A percentile compares a stretch with the other conserved stretches of the same genome.
Evolutionary conservation across 2,113 vertebrate genomes (phyloP).

Genomic region (Lonchura striata): DNA sequence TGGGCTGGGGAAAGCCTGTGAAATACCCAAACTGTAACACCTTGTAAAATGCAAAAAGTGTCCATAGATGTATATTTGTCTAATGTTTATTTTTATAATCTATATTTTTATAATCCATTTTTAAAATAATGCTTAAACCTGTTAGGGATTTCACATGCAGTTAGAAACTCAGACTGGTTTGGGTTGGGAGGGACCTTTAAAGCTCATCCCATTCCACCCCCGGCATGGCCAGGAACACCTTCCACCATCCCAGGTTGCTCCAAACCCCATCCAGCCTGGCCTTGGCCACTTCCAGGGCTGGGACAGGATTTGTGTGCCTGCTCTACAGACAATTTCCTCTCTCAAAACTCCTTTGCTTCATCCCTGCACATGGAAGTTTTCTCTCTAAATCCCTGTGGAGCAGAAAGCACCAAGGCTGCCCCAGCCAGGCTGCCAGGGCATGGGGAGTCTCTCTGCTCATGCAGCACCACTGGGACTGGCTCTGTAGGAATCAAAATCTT

Average conservation of each 20-base stretch:
- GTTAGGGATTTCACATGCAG: not conserved
- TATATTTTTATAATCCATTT: not conserved
- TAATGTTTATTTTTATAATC: not conserved
- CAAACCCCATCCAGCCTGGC: not conserved
- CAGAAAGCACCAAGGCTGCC: not conserved
- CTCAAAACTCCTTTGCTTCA: not conserved
- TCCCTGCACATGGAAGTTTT: not conserved
- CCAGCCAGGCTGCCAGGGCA: not conserved
- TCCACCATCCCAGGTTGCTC: not conserved
- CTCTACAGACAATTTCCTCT: not conserved
- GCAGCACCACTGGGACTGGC: not conserved
- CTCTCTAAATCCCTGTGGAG: not conserved
- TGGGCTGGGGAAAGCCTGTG: not conserved
- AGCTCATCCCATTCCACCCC: not conserved
- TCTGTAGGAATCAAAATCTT: not conserved
- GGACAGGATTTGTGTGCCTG: not conserved
- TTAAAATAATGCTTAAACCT: not conserved
- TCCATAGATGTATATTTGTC: not conserved
- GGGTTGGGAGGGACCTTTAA: not conserved
- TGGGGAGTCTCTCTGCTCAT: not conserved
- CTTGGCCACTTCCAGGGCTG: not conserved
- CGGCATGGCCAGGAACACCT: not conserved
- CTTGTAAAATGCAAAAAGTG: not conserved
- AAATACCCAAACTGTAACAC: not conserved
- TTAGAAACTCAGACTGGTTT: not conserved